Base-by-base conservation (phyloP, 2,113 vertebrate species). In the Struthio camelus region DNA sequence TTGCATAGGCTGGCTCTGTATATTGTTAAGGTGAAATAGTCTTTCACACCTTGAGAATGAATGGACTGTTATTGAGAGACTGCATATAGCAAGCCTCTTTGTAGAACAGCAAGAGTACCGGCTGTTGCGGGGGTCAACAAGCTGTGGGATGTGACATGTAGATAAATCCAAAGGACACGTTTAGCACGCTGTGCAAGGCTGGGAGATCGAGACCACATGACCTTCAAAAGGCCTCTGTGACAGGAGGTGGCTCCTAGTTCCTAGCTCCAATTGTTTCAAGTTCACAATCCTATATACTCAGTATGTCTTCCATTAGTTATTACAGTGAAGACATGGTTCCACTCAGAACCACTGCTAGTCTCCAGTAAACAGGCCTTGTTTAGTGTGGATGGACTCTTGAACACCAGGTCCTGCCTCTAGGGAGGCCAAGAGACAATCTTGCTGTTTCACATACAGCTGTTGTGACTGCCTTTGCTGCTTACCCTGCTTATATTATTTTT, bases 361-460 rank as follows among this genome's bases (percentile, higher is more conserved):
- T 8, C 46, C 11, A 30, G 7, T 4, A 38, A 24, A 30, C 25
- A 62, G 34, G 9, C 17, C 22, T 5, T 18, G 6, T 56, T 46
- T 16, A 34, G 6, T 40, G 10, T 42, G 46, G 25, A 6, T 14
- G 56, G 69, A 32, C 18, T 46, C 51, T 36, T 34, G 70, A 34
- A 48, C 51, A 51, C n/a, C 64, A 72, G 59, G 2, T 20, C 51
- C 10, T 15, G 2, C 48, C 85, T 53, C 30, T 27, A 16, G 15
- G 80, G 36, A 48, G 40, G 24, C 8, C 6, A 11, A 1, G 40
- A 79, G 36, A 5, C 8, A 66, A 42, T 53, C 0, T 18, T 40
- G 9, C 25, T 5, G 1, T n/a, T 44, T 32, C 61, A 27, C 13
- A 6, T 5, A 2, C 20, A 19, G 2, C 46, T 64, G 19, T 11